Conservation (phyloP, 1,140 invertebrate genomes). For the Drosophila sechellia region DNA sequence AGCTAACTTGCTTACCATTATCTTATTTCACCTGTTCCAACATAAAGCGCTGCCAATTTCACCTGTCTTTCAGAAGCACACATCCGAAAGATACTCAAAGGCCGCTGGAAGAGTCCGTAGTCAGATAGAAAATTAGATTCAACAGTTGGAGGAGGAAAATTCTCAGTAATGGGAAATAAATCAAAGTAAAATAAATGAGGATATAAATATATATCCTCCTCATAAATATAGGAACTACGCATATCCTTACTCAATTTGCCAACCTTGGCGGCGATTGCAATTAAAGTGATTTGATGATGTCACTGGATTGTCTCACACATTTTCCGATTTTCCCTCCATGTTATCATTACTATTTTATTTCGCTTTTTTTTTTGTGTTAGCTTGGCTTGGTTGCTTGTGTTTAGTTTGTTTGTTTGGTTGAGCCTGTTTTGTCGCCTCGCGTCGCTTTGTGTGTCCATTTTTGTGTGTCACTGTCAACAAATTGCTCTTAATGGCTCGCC, state of each 20-base stretch:
- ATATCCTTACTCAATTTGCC: slow-evolving; percentile 3
- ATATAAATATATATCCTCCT: too few species aligned
- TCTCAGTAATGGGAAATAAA: background rate
- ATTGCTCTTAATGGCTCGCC: slow-evolving; percentile 74
- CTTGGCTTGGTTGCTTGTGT: background rate
- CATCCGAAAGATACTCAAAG: slow-evolving; percentile 11
- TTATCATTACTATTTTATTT: slow-evolving; percentile 28
- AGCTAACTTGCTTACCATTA: slow-evolving; percentile 1
- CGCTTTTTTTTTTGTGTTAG: slow-evolving; percentile 1
- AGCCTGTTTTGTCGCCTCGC: slow-evolving; percentile 47
- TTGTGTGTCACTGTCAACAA: slow-evolving; percentile 82
- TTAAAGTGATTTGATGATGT: slow-evolving; percentile 46
- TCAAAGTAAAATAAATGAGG: slow-evolving; percentile 4
- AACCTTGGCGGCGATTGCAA: slow-evolving; percentile 9
- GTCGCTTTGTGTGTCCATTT: slow-evolving; percentile 72
- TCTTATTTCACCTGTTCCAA: slow-evolving; percentile 19
- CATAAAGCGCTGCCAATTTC: background rate
- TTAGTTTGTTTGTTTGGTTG: slow-evolving; percentile 27
- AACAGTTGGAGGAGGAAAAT: background rate
- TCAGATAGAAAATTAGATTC: slow-evolving; percentile 1
- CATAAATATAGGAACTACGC: background rate
- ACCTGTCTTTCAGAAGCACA: slow-evolving; percentile 7
- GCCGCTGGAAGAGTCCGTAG: background rate
- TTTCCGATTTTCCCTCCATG: slow-evolving; percentile 32
- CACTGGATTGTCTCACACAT: slow-evolving; percentile 36